phyloP scores from a whole-genome alignment of 2,888 invertebrate species.

The Cremastobaeus sp. region DNA sequence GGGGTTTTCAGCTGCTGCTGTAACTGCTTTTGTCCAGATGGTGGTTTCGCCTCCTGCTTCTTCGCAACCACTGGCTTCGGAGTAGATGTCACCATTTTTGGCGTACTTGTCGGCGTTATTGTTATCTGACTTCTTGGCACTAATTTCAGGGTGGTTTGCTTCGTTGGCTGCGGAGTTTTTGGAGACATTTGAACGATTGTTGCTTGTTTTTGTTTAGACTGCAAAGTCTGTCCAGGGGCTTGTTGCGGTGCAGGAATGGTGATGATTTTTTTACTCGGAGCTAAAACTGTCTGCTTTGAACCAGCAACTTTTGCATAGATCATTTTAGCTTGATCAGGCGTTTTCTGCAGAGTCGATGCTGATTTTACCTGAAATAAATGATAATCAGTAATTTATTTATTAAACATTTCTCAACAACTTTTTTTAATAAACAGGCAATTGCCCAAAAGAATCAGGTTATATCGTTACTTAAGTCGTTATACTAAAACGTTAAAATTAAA shows the following conservation, averaged over 20 bases:
- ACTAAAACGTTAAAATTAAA: too few relatives aligned
- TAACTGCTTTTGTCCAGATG: conserved; percentile 61
- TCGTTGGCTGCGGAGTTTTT: conserved; percentile 66
- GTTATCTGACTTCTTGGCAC: conserved; percentile 64
- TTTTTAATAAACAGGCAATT: too few relatives aligned
- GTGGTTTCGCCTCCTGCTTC: conserved; percentile 74
- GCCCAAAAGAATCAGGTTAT: too few relatives aligned
- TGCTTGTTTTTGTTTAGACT: conserved; percentile 62
- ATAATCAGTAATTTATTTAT: neutral
- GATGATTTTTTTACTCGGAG: conserved; percentile 70
- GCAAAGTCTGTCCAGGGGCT: conserved; percentile 43
- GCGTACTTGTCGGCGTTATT: conserved; percentile 69
- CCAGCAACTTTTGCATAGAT: conserved; percentile 72
- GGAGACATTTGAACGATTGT: conserved; percentile 1
- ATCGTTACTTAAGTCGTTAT: too few relatives aligned
- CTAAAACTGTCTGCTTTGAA: conserved; percentile 73
- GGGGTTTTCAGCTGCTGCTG: conserved; percentile 63
- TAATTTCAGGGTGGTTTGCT: conserved; percentile 80
- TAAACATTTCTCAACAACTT: too few relatives aligned
- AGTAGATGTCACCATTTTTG: conserved; percentile 75
- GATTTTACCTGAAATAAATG: conserved; percentile 20
- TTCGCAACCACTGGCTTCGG: conserved; percentile 66
- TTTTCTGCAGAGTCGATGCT: conserved; percentile 34
- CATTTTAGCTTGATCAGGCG: conserved; percentile 70
- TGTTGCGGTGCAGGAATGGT: conserved; percentile 66